Evolutionary conservation across 2,113 vertebrate species (phyloP), one percentile per base, ranked within the genome.

Genomic region (Hipposideros armiger): DNA sequence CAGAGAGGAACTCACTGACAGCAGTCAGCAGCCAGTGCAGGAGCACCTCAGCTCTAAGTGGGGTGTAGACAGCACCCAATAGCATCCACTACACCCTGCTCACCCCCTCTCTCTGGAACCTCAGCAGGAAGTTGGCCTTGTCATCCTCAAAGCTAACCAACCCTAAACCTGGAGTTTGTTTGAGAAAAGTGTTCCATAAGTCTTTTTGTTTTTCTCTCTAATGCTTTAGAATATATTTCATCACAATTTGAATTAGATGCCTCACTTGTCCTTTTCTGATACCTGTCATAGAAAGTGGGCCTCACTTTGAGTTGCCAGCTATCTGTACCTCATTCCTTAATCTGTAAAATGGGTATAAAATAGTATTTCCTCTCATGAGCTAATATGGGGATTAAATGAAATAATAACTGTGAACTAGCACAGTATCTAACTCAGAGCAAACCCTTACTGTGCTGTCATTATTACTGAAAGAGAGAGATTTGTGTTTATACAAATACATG

Each of bases 291-390:
- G 58, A 92, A 84, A 85, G 72, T 66, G 14, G 47, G 7, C 36
- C 84, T 72, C 74, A 36, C 24, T 90, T 89, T 83, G 36, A 32
- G 24, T 77, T 64, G 52, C 62, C 62, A 85, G 10, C 22, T 87
- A 66, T 76, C 28, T 91, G 20, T 83, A 50, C 15, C 30, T 91
- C 28, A 24, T 73, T 95, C 90, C 32, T 87, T 87, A 45, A 67
- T 92, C 74, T 80, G 7, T 69, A 87, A 62, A 74, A 50, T 28
- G 11, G 7, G 47, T 58, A 78, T 32, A 69, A 77, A 56, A 54
- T 90, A 64, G 24, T 30, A 62, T 72, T 19, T 58, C 26, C 17
- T 90, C 15, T 92, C 50, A 54, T 62, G 16, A 52, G 15, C 50
- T 78, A 67, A 90, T 69, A 47, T 19, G 7, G 6, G 32, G 5